These are phyloP conservation scores for human DNA, from an alignment of 2,113 vertebrate species.

Conservation along the genomic window DNA sequence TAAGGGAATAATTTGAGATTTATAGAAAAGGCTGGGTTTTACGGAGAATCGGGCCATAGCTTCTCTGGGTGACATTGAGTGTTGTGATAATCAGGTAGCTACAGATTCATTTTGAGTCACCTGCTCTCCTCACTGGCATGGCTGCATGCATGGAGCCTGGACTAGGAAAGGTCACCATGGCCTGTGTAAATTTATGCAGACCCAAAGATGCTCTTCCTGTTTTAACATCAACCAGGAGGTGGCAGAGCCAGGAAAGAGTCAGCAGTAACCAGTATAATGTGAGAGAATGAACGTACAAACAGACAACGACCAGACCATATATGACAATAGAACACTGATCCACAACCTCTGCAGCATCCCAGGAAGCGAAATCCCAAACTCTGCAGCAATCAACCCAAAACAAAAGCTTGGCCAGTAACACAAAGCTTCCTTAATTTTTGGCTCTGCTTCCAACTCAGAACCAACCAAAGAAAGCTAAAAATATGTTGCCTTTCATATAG, in stretches of 20 bases:
- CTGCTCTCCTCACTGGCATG: background rate
- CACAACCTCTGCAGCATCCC: background rate
- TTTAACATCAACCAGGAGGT: background rate
- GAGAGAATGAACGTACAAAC: background rate
- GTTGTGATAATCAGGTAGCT: background rate
- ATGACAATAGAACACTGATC: background rate
- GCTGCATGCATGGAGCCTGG: background rate
- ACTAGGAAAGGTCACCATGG: background rate
- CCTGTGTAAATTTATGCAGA: background rate
- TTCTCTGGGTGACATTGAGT: background rate
- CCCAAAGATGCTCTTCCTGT: background rate
- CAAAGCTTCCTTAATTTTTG: background rate
- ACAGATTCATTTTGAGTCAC: background rate
- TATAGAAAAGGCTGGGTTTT: background rate
- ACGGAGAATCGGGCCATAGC: background rate
- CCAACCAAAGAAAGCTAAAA: background rate
- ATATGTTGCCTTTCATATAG: background rate
- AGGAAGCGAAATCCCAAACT: background rate
- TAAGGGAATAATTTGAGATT: background rate
- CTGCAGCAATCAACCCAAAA: background rate
- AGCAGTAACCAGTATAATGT: background rate
- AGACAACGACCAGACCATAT: background rate
- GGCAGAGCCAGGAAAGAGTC: background rate
- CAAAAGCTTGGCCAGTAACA: background rate
- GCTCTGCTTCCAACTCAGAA: background rate